phyloP scores from a whole-genome alignment of 2,888 invertebrate species.

The Melitaea athalia region DNA sequence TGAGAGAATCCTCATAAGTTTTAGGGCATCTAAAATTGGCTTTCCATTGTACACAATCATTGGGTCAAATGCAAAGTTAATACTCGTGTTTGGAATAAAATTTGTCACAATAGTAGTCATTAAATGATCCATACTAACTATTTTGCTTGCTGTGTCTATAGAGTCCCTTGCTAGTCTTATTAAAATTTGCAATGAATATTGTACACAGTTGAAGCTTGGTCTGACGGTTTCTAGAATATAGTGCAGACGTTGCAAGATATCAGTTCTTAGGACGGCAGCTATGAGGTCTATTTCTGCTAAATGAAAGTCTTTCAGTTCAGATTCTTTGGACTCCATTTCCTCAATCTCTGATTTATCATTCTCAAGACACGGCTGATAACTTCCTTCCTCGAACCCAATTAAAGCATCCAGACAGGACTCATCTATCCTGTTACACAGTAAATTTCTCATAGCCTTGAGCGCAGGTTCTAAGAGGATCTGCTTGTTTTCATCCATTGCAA shows the following conservation, averaged over 20 bases:
- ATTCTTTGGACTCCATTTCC: slow-evolving; percentile 78
- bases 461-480: slow-evolving; percentile 88
- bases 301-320: slow-evolving; percentile 92
- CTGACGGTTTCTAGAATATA: slow-evolving; percentile 88
- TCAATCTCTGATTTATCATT: slow-evolving; percentile 79
- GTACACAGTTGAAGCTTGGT: slow-evolving; percentile 87
- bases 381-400: slow-evolving; percentile 85
- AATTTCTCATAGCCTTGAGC: slow-evolving; percentile 87
- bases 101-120: slow-evolving; percentile 82
- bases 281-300: slow-evolving; percentile 92
- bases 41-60: slow-evolving; percentile 82
- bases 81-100: slow-evolving; percentile 79
- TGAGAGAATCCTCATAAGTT: slow-evolving; percentile 87
- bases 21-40: slow-evolving; percentile 87
- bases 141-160: slow-evolving; percentile 83
- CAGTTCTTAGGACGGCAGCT: slow-evolving; percentile 87
- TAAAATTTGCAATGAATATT: slow-evolving; percentile 89
- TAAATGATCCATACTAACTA: slow-evolving; percentile 85
- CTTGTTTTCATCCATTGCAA: slow-evolving; percentile 92
- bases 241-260: slow-evolving; percentile 87
- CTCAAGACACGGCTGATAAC: slow-evolving; percentile 83
- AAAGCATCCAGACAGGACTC: slow-evolving; percentile 88
- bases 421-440: slow-evolving; percentile 89
- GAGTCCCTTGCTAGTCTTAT: slow-evolving; percentile 91
- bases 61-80: slow-evolving; percentile 67